Evolutionary conservation across 2,888 invertebrate species (phyloP).

Genomic region (Teleiodes luculella): DNA sequence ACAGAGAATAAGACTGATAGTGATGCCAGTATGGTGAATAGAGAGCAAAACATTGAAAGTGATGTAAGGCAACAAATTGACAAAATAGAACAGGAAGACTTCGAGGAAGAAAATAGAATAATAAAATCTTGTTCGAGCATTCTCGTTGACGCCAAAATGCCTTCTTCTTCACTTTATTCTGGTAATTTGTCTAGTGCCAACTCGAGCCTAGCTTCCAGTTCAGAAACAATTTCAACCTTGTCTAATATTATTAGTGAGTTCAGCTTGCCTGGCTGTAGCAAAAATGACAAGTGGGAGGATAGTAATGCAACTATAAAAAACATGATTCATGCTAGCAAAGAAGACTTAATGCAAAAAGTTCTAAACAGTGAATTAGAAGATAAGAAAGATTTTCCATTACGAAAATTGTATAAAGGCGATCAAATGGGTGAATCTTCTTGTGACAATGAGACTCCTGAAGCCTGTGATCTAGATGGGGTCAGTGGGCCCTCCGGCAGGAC

Average conservation of each 20-base stretch:
- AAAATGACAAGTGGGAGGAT: slow-evolving; percentile 50
- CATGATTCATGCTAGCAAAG: slow-evolving; percentile 53
- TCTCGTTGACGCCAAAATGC: slow-evolving; percentile 57
- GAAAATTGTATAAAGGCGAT: slow-evolving; percentile 65
- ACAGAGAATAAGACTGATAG: slow-evolving; percentile 64
- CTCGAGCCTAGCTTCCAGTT: slow-evolving; percentile 63
- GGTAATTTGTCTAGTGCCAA: slow-evolving; percentile 58
- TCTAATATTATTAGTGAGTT: slow-evolving; percentile 52
- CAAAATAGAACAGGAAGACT: slow-evolving; percentile 67
- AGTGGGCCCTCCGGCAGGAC: slow-evolving; percentile 54
- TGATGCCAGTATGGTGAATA: slow-evolving; percentile 39
- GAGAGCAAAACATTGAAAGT: slow-evolving; percentile 35
- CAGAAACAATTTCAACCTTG: slow-evolving; percentile 63
- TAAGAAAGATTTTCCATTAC: slow-evolving; percentile 65
- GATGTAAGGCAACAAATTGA: slow-evolving; percentile 55
- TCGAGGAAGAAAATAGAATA: slow-evolving; percentile 69
- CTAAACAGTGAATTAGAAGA: slow-evolving; percentile 57
- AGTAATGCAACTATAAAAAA: slow-evolving; percentile 62
- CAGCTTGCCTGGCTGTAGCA: slow-evolving; percentile 64
- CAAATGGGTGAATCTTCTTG: slow-evolving; percentile 37
- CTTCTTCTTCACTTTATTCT: slow-evolving; percentile 46
- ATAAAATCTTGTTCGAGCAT: slow-evolving; percentile 64
- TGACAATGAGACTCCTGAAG: slow-evolving; percentile 44
- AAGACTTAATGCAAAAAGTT: slow-evolving; percentile 66
- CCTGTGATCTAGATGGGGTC: slow-evolving; percentile 42